Evolutionary conservation across 1,140 invertebrate species (phyloP).

Genomic region (Bombus superbus): DNA sequence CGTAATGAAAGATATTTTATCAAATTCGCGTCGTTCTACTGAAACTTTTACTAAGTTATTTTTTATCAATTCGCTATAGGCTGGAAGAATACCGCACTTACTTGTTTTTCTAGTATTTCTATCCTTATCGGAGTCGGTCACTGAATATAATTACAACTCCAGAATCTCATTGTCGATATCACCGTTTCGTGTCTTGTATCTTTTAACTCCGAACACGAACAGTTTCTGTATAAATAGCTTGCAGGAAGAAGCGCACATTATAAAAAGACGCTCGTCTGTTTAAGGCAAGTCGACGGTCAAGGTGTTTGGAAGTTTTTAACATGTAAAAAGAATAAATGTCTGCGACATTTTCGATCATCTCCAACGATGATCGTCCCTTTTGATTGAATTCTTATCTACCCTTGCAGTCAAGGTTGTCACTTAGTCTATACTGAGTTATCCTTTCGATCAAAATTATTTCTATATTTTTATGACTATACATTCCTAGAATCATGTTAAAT

Average conservation of each 20-base stretch:
- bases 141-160: constrained; percentile 21
- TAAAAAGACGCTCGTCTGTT: constrained; percentile 8
- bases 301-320: constrained; percentile 43
- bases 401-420: too few relatives aligned
- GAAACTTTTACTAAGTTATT: background rate
- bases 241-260: background rate
- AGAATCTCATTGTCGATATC: constrained; percentile 11
- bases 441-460: too few relatives aligned
- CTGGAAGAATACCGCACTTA: background rate
- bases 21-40: background rate
- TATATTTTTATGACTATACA: too few relatives aligned
- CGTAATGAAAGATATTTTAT: too few relatives aligned
- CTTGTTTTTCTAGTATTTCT: background rate
- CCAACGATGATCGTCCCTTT: too few relatives aligned
- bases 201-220: background rate
- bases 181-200: background rate
- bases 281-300: constrained; percentile 46
- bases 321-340: constrained; percentile 20
- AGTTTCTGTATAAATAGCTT: background rate
- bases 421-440: too few relatives aligned
- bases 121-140: constrained; percentile 14
- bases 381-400: too few relatives aligned
- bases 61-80: background rate
- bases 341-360: too few relatives aligned
- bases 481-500: too few relatives aligned